Evolutionary conservation across 2,113 vertebrate genomes (phyloP).

Genomic region (Macheiramphus alcinus): DNA sequence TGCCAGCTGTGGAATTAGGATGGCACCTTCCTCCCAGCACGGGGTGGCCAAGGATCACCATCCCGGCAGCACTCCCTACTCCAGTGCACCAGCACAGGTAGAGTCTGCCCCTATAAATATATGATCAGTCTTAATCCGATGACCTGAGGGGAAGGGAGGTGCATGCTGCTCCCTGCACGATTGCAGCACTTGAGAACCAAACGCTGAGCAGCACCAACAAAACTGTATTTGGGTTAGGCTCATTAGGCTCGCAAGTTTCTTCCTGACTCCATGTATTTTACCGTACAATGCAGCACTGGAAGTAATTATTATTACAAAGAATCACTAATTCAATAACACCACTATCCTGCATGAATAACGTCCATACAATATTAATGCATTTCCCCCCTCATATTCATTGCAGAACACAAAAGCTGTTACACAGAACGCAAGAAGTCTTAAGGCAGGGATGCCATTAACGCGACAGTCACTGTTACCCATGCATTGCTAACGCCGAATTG

Average conservation of each 20-base stretch:
- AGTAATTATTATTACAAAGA: conserved; percentile 24
- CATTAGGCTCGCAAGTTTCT: neutral
- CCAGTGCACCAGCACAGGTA: too few relatives aligned
- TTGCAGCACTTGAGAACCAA: neutral
- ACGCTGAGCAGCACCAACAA: neutral
- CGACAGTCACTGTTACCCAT: neutral
- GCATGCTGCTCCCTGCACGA: rapidly evolving
- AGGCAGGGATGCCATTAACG: neutral
- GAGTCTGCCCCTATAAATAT: neutral
- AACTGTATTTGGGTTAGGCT: neutral
- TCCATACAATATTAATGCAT: neutral
- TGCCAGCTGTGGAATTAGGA: neutral
- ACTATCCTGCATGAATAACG: neutral
- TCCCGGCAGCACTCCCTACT: neutral
- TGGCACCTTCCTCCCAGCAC: rapidly evolving
- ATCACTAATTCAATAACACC: conserved; percentile 6
- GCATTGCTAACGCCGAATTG: neutral
- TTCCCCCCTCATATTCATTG: neutral
- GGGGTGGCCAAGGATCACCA: rapidly evolving
- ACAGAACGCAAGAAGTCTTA: neutral
- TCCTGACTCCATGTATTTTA: neutral
- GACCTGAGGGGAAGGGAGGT: too few relatives aligned
- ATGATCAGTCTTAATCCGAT: rapidly evolving
- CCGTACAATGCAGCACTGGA: neutral
- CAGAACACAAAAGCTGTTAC: neutral